These are phyloP conservation scores for Drosophila sp. DNA, from an alignment of 1,140 invertebrate genomes.

Conservation along the genomic window DNA sequence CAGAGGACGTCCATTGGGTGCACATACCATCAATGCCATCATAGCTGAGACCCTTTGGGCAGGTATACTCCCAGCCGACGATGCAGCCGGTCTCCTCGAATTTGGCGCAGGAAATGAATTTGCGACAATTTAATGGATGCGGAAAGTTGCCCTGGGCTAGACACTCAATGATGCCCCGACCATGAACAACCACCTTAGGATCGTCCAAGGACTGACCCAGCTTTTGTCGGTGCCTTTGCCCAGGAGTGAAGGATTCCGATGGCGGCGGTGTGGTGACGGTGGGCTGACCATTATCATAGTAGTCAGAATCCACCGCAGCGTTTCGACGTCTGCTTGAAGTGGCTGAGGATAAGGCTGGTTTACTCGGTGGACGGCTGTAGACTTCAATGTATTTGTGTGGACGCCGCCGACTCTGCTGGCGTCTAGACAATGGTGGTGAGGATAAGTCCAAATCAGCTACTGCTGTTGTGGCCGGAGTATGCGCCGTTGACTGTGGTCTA, in stretches of 20 bases:
- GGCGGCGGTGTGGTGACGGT: not conserved
- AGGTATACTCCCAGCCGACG: constrained; percentile 93
- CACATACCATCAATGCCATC: constrained; percentile 95
- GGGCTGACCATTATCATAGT: constrained; percentile 17
- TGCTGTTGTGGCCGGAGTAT: constrained; percentile 8
- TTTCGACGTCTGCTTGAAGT: constrained; percentile 30
- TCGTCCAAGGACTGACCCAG: not conserved
- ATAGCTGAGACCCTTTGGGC: constrained; percentile 91
- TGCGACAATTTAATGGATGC: constrained; percentile 93
- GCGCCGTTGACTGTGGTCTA: constrained; percentile 51
- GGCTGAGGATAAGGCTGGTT: constrained; percentile 35
- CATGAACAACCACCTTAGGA: constrained; percentile 81
- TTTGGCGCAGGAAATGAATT: constrained; percentile 93
- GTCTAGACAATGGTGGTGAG: constrained; percentile 47
- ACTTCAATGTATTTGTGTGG: constrained; percentile 71
- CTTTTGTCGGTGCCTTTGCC: constrained; percentile 17
- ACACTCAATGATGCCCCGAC: constrained; percentile 88
- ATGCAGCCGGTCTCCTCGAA: constrained; percentile 89
- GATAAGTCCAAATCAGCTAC: constrained; percentile 16
- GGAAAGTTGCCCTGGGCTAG: constrained; percentile 94
- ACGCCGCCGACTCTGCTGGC: constrained; percentile 68
- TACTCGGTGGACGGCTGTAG: constrained; percentile 62
- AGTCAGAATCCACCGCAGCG: constrained; percentile 18
- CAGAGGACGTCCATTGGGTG: constrained; percentile 88
- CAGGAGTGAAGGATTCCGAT: not conserved